Base-by-base conservation (phyloP, 2,888 invertebrate species). In the Dioctria rufipes region DNA sequence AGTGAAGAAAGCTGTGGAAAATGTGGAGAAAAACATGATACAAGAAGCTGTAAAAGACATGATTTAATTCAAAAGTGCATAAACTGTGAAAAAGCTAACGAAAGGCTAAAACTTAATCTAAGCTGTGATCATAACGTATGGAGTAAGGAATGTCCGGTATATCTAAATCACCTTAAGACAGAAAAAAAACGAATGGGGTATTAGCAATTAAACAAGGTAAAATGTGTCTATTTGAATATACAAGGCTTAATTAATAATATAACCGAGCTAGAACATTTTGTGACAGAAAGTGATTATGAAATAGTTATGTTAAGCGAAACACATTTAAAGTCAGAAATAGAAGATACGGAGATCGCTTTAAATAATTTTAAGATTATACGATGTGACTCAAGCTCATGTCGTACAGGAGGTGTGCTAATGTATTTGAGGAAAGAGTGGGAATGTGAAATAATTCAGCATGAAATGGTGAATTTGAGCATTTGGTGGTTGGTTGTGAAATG, bases 221-320 rank as follows among this genome's bases (percentile, higher is more conserved):
- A 39, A 39, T 4, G 25, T 5, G 37, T 61, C 3, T 61, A 61
- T 61, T 25, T 61, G 5, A 61, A 61, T 61, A 61, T 61, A 61
- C 37, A 61, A 61, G 61, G 61, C 5, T 61, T 61, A 25, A 25
- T 61, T 5, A 61, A 61, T 61, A 61, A 61, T 61, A 8, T 61
- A 8, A 25, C 6, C 3, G 61, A 61, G 9, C 6, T 61, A 25
- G 61, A 61, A 37, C 25, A 39, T 61, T 25, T 61, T 25, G 37
- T 39, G 5, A 37, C 8, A 6, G 61, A 61, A 6, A 39, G 6
- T 25, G 11, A 8, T 3, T 61, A 61, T 39, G 61, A 61, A 39
- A 39, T 61, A 6, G 25, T 61, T 25, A 6, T 61, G 25, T 39
- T 61, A 61, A 6, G 25, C 3, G 37, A 61, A 61, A 61, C 61